phyloP scores from a whole-genome alignment of 2,797 vertebrate genomes.

The Microhierax caerulescens region DNA sequence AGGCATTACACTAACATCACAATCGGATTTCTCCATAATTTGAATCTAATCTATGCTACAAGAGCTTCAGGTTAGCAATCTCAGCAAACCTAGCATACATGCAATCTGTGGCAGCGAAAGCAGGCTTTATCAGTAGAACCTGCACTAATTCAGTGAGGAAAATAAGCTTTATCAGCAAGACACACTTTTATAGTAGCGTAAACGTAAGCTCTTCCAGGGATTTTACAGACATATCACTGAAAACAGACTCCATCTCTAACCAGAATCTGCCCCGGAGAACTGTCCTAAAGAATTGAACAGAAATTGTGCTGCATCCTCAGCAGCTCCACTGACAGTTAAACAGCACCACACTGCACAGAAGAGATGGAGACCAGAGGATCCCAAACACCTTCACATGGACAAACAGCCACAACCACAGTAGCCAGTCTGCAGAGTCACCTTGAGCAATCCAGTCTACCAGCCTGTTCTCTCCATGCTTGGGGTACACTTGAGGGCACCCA shows the following conservation, averaged over 20 bases:
- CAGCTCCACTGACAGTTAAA: background rate
- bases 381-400: background rate
- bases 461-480: background rate
- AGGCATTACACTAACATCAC: background rate
- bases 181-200: background rate
- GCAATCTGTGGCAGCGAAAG: background rate
- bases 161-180: background rate
- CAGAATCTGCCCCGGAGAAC: background rate
- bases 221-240: background rate
- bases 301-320: background rate
- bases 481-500: background rate
- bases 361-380: background rate
- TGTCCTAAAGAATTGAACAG: background rate
- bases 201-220: background rate
- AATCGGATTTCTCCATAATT: background rate
- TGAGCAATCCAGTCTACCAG: background rate
- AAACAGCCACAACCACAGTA: background rate
- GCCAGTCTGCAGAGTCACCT: background rate
- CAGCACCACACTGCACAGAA: fast-evolving
- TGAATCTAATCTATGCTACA: background rate
- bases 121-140: background rate
- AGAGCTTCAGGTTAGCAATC: background rate
- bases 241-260: background rate
- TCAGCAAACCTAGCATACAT: background rate
- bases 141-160: background rate